Conservation (phyloP, 2,113 vertebrate species). For the Larimichthys crocea region DNA sequence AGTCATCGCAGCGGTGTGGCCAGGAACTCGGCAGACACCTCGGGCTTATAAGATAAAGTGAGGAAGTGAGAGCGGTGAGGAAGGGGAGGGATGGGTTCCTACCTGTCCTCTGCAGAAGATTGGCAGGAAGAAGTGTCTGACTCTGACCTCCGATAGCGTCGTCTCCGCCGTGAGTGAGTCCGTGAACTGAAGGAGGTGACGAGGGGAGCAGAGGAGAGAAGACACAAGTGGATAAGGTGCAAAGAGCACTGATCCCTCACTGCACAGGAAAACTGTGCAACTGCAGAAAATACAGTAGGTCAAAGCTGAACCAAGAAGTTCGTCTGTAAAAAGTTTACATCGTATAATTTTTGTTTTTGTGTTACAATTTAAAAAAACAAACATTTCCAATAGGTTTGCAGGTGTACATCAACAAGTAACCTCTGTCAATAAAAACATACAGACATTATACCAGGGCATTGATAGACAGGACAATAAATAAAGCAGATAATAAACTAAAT, state of each 20-base stretch:
- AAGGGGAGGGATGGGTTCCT: constrained; percentile 36
- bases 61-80: not conserved
- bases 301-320: not conserved
- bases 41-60: constrained; percentile 74
- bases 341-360: too few species aligned
- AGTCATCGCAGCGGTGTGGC: constrained; percentile 72
- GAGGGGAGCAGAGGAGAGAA: constrained; percentile 29
- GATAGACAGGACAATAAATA: too few species aligned
- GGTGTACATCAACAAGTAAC: too few species aligned
- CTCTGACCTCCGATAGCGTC: constrained; percentile 83
- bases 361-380: too few species aligned
- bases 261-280: too few species aligned
- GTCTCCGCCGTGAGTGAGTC: constrained; percentile 86
- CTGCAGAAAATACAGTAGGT: not conserved
- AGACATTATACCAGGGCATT: too few species aligned
- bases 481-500: too few species aligned
- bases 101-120: constrained; percentile 89
- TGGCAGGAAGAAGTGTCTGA: constrained; percentile 86
- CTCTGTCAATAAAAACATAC: too few species aligned
- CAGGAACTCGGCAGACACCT: constrained; percentile 57
- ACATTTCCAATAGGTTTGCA: too few species aligned
- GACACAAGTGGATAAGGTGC: constrained; percentile 30
- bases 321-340: not conserved
- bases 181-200: constrained; percentile 83
- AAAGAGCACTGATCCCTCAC: not conserved